Percentiles rank a stretch among this genome's conserved stretches.
Conservation (phyloP, 2,797 vertebrate species). For the Corythornis leucogaster region DNA sequence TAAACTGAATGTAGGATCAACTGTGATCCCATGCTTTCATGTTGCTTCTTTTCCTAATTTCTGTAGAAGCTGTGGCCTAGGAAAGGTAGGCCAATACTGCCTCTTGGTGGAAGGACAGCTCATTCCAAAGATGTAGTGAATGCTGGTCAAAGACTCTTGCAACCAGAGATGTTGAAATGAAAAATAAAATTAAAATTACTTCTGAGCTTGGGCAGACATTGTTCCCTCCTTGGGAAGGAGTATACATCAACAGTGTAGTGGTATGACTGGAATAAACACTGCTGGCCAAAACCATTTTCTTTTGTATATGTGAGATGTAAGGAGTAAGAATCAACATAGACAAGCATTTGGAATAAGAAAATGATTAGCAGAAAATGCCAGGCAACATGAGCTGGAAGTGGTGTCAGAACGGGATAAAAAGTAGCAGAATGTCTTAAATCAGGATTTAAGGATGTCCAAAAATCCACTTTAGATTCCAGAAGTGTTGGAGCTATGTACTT, state of each 20-base stretch:
- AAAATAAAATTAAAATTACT: neutral
- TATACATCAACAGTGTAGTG: neutral
- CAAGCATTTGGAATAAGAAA: neutral
- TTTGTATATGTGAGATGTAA: neutral
- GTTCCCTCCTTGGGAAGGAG: neutral
- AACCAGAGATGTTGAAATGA: neutral
- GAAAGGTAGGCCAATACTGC: constrained; percentile 14
- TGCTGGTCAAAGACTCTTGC: neutral
- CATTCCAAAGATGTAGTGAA: neutral
- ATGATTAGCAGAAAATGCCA: neutral
- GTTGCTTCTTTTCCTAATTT: neutral
- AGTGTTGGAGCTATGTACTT: neutral
- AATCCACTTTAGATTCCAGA: neutral
- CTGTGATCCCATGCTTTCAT: neutral
- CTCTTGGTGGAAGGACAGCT: constrained; percentile 24
- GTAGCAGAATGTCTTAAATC: neutral
- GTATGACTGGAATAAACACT: no score
- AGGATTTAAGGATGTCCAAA: neutral
- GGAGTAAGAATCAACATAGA: neutral
- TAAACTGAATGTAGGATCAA: neutral
- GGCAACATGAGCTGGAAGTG: neutral
- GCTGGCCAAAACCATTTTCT: neutral
- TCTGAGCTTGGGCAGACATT: neutral
- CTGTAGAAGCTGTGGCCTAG: neutral
- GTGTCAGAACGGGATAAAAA: neutral